Evolutionary conservation across 2,113 vertebrate species (phyloP).

Genomic region (Syngnathus floridae): DNA sequence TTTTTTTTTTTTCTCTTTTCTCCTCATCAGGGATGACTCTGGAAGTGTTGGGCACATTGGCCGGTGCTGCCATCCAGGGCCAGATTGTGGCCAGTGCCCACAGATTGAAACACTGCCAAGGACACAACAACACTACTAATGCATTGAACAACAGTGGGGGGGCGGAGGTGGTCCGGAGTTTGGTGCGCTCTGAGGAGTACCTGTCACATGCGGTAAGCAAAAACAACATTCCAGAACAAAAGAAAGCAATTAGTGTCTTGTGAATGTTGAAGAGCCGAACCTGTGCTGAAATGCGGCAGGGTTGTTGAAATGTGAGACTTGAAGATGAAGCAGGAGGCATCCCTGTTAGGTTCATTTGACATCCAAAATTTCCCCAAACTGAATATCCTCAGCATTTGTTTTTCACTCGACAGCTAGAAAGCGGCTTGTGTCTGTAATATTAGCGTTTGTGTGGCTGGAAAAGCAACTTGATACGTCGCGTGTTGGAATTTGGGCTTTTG

Average conservation of each 20-base stretch:
- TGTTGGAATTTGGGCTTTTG: slow-evolving; percentile 25
- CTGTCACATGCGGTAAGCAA: slow-evolving; percentile 71
- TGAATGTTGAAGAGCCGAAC: no score
- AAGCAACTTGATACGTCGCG: slow-evolving; percentile 9
- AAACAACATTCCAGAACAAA: slow-evolving; percentile 13
- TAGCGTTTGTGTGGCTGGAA: background rate
- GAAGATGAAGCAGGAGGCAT: no score
- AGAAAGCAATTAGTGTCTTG: no score
- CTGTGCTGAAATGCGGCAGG: no score
- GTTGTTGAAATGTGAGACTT: no score
- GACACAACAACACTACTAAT: slow-evolving; percentile 57
- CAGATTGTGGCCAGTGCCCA: slow-evolving; percentile 90
- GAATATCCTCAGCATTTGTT: background rate
- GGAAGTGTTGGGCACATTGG: slow-evolving; percentile 86
- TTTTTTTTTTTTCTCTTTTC: background rate
- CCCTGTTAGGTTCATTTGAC: no score
- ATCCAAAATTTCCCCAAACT: no score
- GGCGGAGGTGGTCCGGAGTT: slow-evolving; percentile 51
- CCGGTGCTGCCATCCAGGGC: slow-evolving; percentile 87
- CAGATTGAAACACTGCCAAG: slow-evolving; percentile 69
- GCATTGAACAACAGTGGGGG: slow-evolving; percentile 63
- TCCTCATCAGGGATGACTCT: slow-evolving; percentile 82
- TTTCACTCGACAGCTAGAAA: background rate
- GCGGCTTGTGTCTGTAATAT: background rate
- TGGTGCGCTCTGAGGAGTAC: slow-evolving; percentile 62